phyloP scores from a whole-genome alignment of 2,888 invertebrate species.

The Andricus quercusramuli region DNA sequence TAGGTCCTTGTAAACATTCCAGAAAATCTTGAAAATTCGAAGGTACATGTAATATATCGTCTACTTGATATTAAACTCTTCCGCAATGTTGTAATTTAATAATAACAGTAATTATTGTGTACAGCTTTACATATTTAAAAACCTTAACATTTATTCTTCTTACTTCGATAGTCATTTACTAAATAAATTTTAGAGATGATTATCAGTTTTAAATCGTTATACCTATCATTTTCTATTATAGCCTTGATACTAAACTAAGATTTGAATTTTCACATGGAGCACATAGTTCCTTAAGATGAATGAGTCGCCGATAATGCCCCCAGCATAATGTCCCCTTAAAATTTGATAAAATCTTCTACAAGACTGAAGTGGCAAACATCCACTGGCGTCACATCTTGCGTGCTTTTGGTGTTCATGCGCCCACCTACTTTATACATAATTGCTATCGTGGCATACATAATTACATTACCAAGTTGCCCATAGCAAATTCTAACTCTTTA shows the following conservation, averaged over 20 bases:
- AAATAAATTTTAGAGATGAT: background rate
- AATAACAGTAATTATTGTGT: background rate
- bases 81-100: background rate
- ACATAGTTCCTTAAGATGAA: slow-evolving; percentile 18
- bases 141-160: background rate
- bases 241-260: background rate
- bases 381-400: slow-evolving; percentile 21
- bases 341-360: slow-evolving; percentile 27
- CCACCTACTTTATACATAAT: slow-evolving; percentile 32
- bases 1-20: too few relatives aligned
- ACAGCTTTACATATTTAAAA: background rate
- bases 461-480: slow-evolving; percentile 23
- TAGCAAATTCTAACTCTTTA: slow-evolving; percentile 23
- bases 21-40: too few relatives aligned
- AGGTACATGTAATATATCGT: too few relatives aligned
- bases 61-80: background rate
- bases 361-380: slow-evolving; percentile 30
- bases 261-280: background rate
- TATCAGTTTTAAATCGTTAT: background rate
- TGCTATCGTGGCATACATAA: slow-evolving; percentile 38
- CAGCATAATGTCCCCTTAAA: background rate
- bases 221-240: background rate
- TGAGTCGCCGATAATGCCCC: slow-evolving; percentile 23
- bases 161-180: background rate
- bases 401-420: slow-evolving; percentile 25